Evolutionary conservation across 2,113 vertebrate genomes (phyloP).

Genomic region (Clarias magur): DNA sequence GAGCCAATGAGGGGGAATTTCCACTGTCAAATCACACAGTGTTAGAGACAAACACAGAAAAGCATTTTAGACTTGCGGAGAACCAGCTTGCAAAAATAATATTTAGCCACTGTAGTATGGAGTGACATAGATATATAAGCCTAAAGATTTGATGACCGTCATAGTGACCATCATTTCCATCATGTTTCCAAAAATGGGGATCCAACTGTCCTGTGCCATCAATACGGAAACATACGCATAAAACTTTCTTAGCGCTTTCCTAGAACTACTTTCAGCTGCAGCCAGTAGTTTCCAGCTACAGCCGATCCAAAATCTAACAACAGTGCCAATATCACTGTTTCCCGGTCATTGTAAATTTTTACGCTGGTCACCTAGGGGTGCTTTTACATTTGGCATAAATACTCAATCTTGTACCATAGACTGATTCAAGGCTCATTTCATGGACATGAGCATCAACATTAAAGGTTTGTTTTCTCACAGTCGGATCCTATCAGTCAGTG

Average conservation of each 20-base stretch:
- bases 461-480: neutral
- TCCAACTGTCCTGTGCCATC: neutral
- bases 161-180: neutral
- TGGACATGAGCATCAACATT: neutral
- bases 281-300: conserved; percentile 1
- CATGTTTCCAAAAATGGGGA: neutral
- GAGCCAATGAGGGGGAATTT: conserved; percentile 28
- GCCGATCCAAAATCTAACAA: neutral
- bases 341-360: neutral
- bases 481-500: no score
- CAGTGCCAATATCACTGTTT: neutral
- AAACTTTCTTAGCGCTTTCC: neutral
- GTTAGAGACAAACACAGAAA: neutral
- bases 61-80: neutral
- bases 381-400: neutral
- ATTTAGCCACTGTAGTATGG: conserved; percentile 1
- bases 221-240: neutral
- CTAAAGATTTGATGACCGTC: neutral
- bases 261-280: neutral
- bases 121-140: neutral
- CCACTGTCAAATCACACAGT: conserved; percentile 25
- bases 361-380: neutral
- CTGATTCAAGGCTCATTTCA: neutral
- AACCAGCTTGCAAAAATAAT: conserved; percentile 3
- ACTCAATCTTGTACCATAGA: neutral